phyloP scores from a whole-genome alignment of 2,888 invertebrate species.

The Hipparchia semele region DNA sequence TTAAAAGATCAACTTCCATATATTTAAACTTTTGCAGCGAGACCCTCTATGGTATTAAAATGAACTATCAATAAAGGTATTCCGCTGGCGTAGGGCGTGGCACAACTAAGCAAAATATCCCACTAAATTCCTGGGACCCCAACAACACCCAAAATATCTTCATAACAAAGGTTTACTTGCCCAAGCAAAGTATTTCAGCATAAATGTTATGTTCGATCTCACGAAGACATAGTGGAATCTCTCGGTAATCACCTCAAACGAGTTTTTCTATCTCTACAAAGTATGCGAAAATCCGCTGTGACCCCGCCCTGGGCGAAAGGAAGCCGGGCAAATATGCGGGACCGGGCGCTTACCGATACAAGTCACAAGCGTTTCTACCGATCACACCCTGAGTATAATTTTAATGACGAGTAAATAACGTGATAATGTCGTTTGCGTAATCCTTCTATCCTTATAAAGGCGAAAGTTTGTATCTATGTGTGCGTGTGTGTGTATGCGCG shows the following conservation, averaged over 20 bases:
- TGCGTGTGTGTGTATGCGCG: too few relatives aligned
- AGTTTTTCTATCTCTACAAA: constrained; percentile 41
- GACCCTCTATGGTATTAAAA: neutral
- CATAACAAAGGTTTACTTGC: constrained; percentile 18
- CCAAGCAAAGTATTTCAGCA: constrained; percentile 11
- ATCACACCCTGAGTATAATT: too few relatives aligned
- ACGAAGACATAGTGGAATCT: constrained; percentile 27
- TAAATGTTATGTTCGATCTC: constrained; percentile 17
- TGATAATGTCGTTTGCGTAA: too few relatives aligned
- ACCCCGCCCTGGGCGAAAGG: constrained; percentile 44
- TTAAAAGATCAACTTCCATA: too few relatives aligned
- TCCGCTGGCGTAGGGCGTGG: neutral
- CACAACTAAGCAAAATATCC: neutral
- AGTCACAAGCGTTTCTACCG: neutral
- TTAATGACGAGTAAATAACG: too few relatives aligned
- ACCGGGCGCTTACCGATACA: constrained; percentile 28
- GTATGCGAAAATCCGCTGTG: constrained; percentile 44
- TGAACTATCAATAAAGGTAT: constrained; percentile 5
- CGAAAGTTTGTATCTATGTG: too few relatives aligned
- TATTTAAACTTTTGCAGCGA: too few relatives aligned
- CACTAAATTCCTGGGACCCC: constrained; percentile 5
- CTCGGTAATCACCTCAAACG: constrained; percentile 39
- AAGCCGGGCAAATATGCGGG: constrained; percentile 52
- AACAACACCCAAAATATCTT: constrained; percentile 6
- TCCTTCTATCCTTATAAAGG: too few relatives aligned